Evolutionary conservation across 2,888 invertebrate species (phyloP).

Genomic region (Chorisops tibialis): DNA sequence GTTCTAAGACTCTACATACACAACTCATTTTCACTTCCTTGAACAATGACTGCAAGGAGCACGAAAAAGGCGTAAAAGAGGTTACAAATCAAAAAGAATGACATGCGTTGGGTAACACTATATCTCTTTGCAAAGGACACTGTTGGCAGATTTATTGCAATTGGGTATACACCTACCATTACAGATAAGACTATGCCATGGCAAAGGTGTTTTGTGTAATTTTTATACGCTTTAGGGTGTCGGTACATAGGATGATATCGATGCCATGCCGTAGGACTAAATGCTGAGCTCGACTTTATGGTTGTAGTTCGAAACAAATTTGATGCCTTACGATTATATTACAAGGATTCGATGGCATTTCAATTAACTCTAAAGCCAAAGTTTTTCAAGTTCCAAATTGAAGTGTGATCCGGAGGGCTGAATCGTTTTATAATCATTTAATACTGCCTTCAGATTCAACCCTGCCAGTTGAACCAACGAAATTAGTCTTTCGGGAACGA

Average conservation of each 20-base stretch:
- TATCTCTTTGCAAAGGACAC: slow-evolving; percentile 9
- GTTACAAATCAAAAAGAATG: slow-evolving; percentile 17
- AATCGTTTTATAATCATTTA: too few species aligned
- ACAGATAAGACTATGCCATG: not conserved
- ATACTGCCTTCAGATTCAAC: too few species aligned
- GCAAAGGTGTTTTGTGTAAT: not conserved
- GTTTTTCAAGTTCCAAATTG: too few species aligned
- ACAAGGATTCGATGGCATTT: too few species aligned
- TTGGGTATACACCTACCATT: not conserved
- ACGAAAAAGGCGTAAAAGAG: not conserved
- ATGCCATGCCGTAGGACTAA: not conserved
- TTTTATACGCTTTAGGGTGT: too few species aligned
- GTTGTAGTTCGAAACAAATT: not conserved
- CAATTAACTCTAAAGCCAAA: too few species aligned
- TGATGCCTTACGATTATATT: too few species aligned
- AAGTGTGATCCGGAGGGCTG: too few species aligned
- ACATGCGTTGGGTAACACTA: not conserved
- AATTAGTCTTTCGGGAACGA: not conserved
- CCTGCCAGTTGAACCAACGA: too few species aligned
- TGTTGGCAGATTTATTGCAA: slow-evolving; percentile 19
- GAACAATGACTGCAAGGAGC: not conserved
- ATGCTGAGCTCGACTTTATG: not conserved
- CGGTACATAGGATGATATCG: too few species aligned
- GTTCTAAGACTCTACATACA: not conserved
- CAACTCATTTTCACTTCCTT: not conserved